Evolutionary conservation across 2,888 invertebrate species (phyloP).

Genomic region (Seira ritae): DNA sequence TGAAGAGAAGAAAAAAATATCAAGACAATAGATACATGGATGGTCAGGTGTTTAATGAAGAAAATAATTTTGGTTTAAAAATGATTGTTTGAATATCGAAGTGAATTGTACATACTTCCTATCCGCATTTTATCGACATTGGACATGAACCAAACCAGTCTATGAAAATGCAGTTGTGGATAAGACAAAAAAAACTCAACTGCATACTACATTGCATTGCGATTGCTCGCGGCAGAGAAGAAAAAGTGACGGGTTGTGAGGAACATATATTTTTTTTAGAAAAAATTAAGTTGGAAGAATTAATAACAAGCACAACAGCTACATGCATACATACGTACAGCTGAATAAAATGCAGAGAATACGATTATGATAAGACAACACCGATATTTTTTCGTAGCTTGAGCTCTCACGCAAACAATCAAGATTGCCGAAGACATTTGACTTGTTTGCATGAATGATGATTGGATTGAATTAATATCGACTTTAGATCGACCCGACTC

Average conservation of each 20-base stretch:
- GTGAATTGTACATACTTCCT: too few species aligned
- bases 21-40: background rate
- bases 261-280: too few species aligned
- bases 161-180: constrained; percentile 4
- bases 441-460: too few species aligned
- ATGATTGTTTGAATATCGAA: constrained; percentile 9
- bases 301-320: constrained; percentile 35
- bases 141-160: too few species aligned
- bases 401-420: too few species aligned
- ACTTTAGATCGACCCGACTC: too few species aligned
- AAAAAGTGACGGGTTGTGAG: constrained; percentile 41
- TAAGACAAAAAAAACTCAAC: background rate
- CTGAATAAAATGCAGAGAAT: too few species aligned
- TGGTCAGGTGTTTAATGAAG: background rate
- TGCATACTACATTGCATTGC: background rate
- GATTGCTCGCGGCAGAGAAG: constrained; percentile 38
- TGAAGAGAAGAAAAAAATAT: background rate
- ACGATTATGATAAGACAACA: too few species aligned
- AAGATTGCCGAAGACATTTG: too few species aligned
- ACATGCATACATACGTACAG: constrained; percentile 23
- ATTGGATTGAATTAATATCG: too few species aligned
- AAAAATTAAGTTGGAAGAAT: constrained; percentile 45
- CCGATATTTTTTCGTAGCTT: too few species aligned
- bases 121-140: too few species aligned
- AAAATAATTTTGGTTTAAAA: background rate